A percentile compares a stretch with the other conserved stretches of the same genome.
Conservation (phyloP, 2,888 invertebrate species). For the Philhelius pedissequus region DNA sequence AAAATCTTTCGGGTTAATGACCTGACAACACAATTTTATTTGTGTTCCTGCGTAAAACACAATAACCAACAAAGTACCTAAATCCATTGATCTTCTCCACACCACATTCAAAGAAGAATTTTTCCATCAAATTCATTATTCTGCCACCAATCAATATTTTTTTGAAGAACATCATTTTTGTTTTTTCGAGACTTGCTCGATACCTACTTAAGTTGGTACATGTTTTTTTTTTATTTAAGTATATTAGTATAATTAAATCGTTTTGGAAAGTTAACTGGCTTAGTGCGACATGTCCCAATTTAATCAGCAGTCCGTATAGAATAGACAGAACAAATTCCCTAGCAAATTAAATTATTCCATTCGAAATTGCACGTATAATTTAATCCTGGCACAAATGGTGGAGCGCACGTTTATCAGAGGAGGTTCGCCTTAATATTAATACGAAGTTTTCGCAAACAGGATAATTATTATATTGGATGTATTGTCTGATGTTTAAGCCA, state of each 20-base stretch:
- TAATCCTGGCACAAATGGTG: conserved; percentile 62
- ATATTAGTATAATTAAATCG: background rate
- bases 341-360: conserved; percentile 62
- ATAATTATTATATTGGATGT: conserved; percentile 62
- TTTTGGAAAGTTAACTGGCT: background rate
- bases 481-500: background rate
- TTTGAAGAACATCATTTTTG: too few species aligned
- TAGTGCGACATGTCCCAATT: background rate
- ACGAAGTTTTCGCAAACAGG: conserved; percentile 62
- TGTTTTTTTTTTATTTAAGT: background rate
- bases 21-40: too few species aligned
- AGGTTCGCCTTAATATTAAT: conserved; percentile 55
- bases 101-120: too few species aligned
- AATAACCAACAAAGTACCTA: too few species aligned
- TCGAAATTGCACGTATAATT: conserved; percentile 67
- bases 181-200: too few species aligned
- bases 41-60: too few species aligned
- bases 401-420: conserved; percentile 55
- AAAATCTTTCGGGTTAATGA: too few species aligned
- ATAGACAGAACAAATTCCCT: conserved; percentile 34
- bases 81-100: too few species aligned
- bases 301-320: too few species aligned
- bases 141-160: too few species aligned
- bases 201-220: background rate
- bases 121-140: too few species aligned